Base-by-base conservation (phyloP, 1,140 invertebrate genomes). In the Papilio machaon region DNA sequence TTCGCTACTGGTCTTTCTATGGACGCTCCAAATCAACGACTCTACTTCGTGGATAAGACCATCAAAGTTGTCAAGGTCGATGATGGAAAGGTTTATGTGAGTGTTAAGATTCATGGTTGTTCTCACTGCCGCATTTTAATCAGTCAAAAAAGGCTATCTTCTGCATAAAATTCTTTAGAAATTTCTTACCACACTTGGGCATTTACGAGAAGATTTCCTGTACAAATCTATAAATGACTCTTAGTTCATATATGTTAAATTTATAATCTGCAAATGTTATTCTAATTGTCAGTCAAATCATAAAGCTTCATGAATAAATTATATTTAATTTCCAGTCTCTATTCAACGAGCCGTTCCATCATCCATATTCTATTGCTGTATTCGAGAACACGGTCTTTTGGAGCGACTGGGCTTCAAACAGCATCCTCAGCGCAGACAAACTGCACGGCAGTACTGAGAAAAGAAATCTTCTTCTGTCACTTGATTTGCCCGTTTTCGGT, bases 1-100 rank as follows among this genome's bases (percentile, higher is more conserved):
- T 99, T 97, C 97, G 98, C 99, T 0, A 99, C 98, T 91, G 98
- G 98, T 3, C 93, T 99, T 10, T 96, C 98, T 2, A 95, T 99
- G 73, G 99, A 99, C 91, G 97, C 97, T 88, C 96, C 97, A 19
- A 98, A 97, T 82, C 95, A 97, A 23, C 95, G 98, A 73, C 93
- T 97, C 8, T 97, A 98, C 85, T 98, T 98, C 96, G 96, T 98
- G 0, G 97, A 98, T 85, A 96, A 96, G 1, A 97, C 98, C 84
- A 96, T 99, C 2, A 98, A 98, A 91, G 97, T 97, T 2, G 95
- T 98, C 19, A 95, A 95, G 19, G 94, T 98, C 9, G 96, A 98
- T 90, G 84, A 84, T 73, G 85, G 83, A 43, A 85, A 85, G 52
- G 82, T 88, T 43, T 94, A 92, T 83, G 91, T 94, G 73, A 91